Evolutionary conservation across 2,113 vertebrate genomes (phyloP).

Genomic region (Ophiodon elongatus): DNA sequence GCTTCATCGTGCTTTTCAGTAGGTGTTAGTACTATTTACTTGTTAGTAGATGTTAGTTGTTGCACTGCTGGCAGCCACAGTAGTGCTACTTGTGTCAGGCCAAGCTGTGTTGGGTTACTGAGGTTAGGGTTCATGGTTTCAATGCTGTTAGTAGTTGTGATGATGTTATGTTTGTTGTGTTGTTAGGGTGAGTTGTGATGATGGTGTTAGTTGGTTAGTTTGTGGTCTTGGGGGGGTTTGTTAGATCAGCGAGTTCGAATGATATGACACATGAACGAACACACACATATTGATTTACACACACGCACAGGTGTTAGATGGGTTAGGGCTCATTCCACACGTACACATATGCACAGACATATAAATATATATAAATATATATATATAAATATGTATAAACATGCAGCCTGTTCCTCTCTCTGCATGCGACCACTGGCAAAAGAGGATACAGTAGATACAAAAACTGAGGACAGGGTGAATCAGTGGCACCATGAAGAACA

Average conservation of each 20-base stretch:
- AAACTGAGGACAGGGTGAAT: conserved; percentile 67
- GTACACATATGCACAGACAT: conserved; percentile 34
- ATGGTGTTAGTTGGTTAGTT: conserved; percentile 77
- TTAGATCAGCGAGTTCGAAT: conserved; percentile 76
- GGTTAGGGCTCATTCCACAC: conserved; percentile 70
- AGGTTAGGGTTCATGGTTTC: conserved; percentile 70
- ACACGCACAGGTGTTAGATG: conserved; percentile 74
- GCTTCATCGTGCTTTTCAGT: conserved; percentile 69
- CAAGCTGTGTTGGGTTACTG: conserved; percentile 69
- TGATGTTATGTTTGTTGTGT: conserved; percentile 69
- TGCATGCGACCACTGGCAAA: conserved; percentile 73
- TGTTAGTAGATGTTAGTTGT: conserved; percentile 79
- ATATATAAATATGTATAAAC: conserved; percentile 14
- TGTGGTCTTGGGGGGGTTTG: conserved; percentile 66
- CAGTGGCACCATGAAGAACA: conserved; percentile 71
- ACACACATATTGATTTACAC: conserved; percentile 54
- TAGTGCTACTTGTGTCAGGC: conserved; percentile 68
- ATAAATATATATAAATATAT: conserved; percentile 32
- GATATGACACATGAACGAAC: conserved; percentile 65
- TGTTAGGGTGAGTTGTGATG: conserved; percentile 74
- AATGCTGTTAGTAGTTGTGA: conserved; percentile 77
- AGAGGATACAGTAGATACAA: conserved; percentile 61
- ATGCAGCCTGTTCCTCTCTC: conserved; percentile 72
- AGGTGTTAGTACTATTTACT: conserved; percentile 71
- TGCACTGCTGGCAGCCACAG: conserved; percentile 64